Conservation (phyloP, 2,113 vertebrate genomes). For the Microcebus lehilahytsara region DNA sequence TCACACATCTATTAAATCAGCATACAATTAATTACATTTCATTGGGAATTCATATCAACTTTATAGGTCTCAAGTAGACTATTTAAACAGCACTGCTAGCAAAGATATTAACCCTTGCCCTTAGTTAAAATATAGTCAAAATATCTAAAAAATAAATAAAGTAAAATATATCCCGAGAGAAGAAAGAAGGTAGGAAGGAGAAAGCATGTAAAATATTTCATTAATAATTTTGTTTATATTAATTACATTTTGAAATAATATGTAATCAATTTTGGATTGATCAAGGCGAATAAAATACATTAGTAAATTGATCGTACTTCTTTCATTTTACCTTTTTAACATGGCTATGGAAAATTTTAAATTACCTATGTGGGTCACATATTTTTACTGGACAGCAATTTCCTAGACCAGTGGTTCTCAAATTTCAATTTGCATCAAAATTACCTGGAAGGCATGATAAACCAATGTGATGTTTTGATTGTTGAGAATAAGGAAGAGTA, state of each 20-base stretch:
- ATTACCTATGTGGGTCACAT: neutral
- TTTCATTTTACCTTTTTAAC: slow-evolving; percentile 4
- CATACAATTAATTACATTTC: slow-evolving; percentile 46
- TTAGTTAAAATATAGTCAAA: neutral
- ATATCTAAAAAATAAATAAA: neutral
- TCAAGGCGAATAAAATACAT: neutral
- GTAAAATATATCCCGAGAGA: neutral
- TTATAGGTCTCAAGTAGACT: neutral
- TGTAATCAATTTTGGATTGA: neutral
- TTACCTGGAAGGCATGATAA: slow-evolving; percentile 28
- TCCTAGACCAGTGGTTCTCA: slow-evolving; percentile 13
- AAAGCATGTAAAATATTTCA: neutral
- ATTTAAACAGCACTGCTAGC: neutral
- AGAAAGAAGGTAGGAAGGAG: neutral
- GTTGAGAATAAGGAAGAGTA: neutral
- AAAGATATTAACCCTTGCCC: neutral
- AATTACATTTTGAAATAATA: neutral
- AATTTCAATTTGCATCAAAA: slow-evolving; percentile 13
- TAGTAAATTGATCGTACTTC: neutral
- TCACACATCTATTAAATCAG: slow-evolving; percentile 36
- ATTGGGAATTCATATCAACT: slow-evolving; percentile 10
- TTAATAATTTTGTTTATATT: neutral
- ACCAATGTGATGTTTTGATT: neutral
- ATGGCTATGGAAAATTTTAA: neutral
- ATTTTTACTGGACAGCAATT: slow-evolving; percentile 39